A percentile compares a stretch with the other conserved stretches of the same genome.
Conservation (phyloP, 2,797 vertebrate genomes). For the Cichlasoma orientale region DNA sequence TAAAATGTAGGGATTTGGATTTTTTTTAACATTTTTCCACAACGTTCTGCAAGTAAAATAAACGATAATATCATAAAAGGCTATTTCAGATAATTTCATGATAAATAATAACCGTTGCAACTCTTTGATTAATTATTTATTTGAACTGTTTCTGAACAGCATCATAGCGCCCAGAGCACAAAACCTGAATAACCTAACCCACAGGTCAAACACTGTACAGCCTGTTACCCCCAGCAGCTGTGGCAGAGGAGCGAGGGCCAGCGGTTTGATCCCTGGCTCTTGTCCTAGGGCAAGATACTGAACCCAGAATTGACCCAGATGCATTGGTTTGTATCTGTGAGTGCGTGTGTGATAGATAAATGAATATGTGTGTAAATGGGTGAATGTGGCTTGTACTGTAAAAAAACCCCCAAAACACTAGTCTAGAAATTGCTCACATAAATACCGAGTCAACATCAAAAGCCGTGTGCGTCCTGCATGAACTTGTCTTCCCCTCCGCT, state of each 20-base stretch:
- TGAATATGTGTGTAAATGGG: not conserved
- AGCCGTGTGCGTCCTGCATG: slow-evolving; percentile 32
- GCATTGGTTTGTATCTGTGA: not conserved
- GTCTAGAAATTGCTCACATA: not conserved
- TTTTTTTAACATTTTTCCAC: not conserved
- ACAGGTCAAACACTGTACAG: slow-evolving; percentile 23
- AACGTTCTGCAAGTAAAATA: not conserved
- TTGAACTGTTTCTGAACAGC: not conserved
- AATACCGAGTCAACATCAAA: slow-evolving; percentile 18
- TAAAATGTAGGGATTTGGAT: not conserved
- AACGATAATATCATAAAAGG: not conserved
- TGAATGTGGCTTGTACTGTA: not conserved
- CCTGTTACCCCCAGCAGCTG: slow-evolving; percentile 3
- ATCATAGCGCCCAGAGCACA: slow-evolving; percentile 18
- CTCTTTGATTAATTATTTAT: too few species aligned
- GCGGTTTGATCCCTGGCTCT: not conserved
- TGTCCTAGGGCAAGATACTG: not conserved
- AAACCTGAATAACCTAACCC: slow-evolving; percentile 22
- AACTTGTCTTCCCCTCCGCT: slow-evolving; percentile 36
- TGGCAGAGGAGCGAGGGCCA: not conserved
- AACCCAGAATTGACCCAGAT: too few species aligned
- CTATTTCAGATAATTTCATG: too few species aligned
- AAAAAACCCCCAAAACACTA: not conserved
- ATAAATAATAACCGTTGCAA: too few species aligned
- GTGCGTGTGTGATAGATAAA: not conserved